These are phyloP conservation scores for Gasterosteus aculeatus DNA, from an alignment of 2,113 vertebrate genomes.

Conservation along the genomic window DNA sequence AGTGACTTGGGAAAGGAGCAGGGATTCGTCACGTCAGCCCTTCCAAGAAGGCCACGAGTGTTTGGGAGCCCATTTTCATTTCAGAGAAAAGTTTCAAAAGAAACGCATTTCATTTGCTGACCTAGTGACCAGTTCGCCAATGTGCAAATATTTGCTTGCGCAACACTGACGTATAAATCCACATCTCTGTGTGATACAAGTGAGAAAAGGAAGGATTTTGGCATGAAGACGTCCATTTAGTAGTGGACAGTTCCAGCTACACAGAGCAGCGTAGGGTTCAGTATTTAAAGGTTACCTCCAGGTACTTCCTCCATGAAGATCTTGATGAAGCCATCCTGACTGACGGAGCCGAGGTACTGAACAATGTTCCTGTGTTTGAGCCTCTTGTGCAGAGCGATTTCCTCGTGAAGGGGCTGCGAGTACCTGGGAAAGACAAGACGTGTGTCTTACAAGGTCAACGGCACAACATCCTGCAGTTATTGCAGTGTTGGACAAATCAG, in stretches of 20 bases:
- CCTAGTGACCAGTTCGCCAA: background rate
- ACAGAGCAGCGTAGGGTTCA: too few relatives aligned
- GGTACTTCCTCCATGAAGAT: conserved; percentile 98
- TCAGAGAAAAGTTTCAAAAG: background rate
- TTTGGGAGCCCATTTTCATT: background rate
- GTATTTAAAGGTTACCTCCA: conserved; percentile 81
- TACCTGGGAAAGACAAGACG: conserved; percentile 74
- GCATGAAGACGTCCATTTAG: background rate
- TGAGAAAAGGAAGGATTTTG: background rate
- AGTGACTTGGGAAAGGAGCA: background rate
- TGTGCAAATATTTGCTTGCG: background rate
- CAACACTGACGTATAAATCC: background rate
- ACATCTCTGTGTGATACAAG: background rate
- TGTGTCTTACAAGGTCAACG: background rate
- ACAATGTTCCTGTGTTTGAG: conserved; percentile 93
- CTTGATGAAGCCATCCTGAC: conserved; percentile 91
- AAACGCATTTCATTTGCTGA: background rate
- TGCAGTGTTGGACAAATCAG: background rate
- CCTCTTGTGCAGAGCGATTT: conserved; percentile 91
- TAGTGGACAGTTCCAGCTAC: background rate
- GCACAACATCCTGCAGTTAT: background rate
- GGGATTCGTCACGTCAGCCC: background rate
- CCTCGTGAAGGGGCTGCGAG: conserved; percentile 92
- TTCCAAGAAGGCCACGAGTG: background rate
- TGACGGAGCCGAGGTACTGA: conserved; percentile 91